These are phyloP conservation scores for Achlya flavicornis DNA, from an alignment of 2,888 invertebrate genomes.

Conservation along the genomic window DNA sequence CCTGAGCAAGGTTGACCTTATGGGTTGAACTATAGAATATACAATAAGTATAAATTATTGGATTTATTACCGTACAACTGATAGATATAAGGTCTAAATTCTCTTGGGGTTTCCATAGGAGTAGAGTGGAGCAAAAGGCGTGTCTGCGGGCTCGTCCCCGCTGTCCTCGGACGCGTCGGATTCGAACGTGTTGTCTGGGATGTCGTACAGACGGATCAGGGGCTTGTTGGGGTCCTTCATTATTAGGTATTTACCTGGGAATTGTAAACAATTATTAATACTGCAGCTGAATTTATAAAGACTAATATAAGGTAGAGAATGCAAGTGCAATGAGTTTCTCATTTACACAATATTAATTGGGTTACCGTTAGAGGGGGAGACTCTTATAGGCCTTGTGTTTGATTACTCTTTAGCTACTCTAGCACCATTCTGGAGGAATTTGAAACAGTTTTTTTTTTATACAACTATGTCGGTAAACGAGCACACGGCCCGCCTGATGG, in stretches of 20 bases:
- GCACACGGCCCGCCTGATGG: too few species aligned
- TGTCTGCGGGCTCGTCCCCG: conserved; percentile 86
- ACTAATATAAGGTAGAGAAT: neutral
- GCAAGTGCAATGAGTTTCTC: too few species aligned
- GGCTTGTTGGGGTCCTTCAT: conserved; percentile 99
- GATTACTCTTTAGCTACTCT: too few species aligned
- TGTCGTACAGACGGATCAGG: conserved; percentile 97
- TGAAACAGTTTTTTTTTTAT: too few species aligned
- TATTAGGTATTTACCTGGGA: conserved; percentile 92
- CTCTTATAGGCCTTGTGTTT: too few species aligned
- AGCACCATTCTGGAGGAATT: too few species aligned
- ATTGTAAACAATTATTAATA: conserved; percentile 2
- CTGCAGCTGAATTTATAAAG: neutral
- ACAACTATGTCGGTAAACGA: too few species aligned
- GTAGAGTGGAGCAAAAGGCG: conserved; percentile 79
- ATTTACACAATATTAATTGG: too few species aligned
- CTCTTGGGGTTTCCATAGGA: conserved; percentile 79
- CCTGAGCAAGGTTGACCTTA: conserved; percentile 33
- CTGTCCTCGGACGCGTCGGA: conserved; percentile 97
- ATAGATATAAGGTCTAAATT: conserved; percentile 49
- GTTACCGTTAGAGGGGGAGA: too few species aligned
- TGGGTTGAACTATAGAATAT: conserved; percentile 24
- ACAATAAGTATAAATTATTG: conserved; percentile 26
- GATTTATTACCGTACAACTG: conserved; percentile 7
- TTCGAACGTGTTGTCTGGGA: conserved; percentile 99